phyloP scores from a whole-genome alignment of 2,888 invertebrate genomes.

The Eupithecia vulgata region DNA sequence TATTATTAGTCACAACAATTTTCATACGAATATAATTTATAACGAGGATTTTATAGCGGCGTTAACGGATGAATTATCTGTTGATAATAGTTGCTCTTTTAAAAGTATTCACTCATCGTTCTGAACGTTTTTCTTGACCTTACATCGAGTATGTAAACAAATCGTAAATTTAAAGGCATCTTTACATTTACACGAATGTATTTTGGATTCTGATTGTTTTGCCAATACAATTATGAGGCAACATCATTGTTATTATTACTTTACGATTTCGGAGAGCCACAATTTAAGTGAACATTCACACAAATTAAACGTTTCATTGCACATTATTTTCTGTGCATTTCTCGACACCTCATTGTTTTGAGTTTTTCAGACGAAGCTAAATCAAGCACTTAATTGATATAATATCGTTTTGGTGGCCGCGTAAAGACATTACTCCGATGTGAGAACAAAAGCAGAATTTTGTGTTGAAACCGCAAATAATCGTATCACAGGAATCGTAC shows the following conservation, averaged over 20 bases:
- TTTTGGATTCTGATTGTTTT: slow-evolving; percentile 30
- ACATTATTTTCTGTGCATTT: slow-evolving; percentile 71
- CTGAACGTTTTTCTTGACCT: slow-evolving; percentile 9
- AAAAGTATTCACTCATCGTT: slow-evolving; percentile 18
- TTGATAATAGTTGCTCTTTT: slow-evolving; percentile 40
- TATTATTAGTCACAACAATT: slow-evolving; percentile 73
- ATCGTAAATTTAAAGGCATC: not conserved
- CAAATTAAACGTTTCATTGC: slow-evolving; percentile 74
- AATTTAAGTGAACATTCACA: slow-evolving; percentile 57
- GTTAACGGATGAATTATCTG: slow-evolving; percentile 47
- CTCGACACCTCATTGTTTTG: slow-evolving; percentile 79
- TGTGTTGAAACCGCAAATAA: slow-evolving; percentile 76
- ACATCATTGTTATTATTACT: slow-evolving; percentile 46
- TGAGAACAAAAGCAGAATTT: slow-evolving; percentile 78
- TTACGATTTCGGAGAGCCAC: slow-evolving; percentile 47
- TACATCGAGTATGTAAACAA: slow-evolving; percentile 11
- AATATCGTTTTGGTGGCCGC: slow-evolving; percentile 76
- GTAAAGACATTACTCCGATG: slow-evolving; percentile 72
- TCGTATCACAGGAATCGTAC: slow-evolving; percentile 66
- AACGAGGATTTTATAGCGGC: slow-evolving; percentile 47
- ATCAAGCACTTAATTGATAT: slow-evolving; percentile 79
- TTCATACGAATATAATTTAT: slow-evolving; percentile 62
- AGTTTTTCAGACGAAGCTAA: slow-evolving; percentile 75
- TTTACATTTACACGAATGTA: slow-evolving; percentile 11
- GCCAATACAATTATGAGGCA: slow-evolving; percentile 37